Evolutionary conservation across 2,888 invertebrate species (phyloP).

Genomic region (Nomada ruficornis): DNA sequence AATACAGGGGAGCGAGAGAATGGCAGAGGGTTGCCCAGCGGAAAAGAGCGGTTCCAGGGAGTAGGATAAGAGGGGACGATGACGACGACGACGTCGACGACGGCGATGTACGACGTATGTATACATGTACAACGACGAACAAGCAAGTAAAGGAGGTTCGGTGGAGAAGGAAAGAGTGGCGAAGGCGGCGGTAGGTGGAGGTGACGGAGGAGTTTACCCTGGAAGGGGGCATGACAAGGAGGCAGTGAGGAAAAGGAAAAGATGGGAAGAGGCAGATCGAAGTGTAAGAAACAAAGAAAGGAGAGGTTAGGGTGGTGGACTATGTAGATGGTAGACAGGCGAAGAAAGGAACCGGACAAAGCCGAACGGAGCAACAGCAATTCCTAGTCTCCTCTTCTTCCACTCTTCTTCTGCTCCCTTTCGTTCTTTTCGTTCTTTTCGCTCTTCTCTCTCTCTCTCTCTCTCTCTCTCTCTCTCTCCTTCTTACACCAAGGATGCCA

Average conservation of each 20-base stretch:
- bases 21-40: conserved; percentile 67
- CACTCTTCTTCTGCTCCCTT: conserved; percentile 26
- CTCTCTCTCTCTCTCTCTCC: not conserved
- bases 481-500: not conserved
- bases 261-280: conserved; percentile 69
- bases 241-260: conserved; percentile 60
- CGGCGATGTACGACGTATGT: conserved; percentile 5
- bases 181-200: conserved; percentile 47
- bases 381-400: conserved; percentile 56
- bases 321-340: conserved; percentile 61
- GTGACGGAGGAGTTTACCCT: conserved; percentile 32
- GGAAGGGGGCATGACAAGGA: conserved; percentile 52
- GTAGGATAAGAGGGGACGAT: conserved; percentile 67
- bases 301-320: conserved; percentile 67
- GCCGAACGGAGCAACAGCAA: conserved; percentile 58
- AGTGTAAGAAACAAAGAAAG: conserved; percentile 63
- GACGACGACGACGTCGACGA: conserved; percentile 38
- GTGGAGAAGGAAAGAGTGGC: conserved; percentile 55
- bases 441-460: conserved; percentile 21
- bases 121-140: conserved; percentile 26
- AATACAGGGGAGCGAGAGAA: conserved; percentile 61
- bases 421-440: conserved; percentile 44
- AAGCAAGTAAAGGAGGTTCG: conserved; percentile 56
- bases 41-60: conserved; percentile 66
- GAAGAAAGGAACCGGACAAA: conserved; percentile 60